A percentile compares a stretch with the other conserved stretches of the same genome.
These are phyloP conservation scores for Cataglyphis altisquamis DNA, from an alignment of 2,888 invertebrate genomes.

Conservation along the genomic window DNA sequence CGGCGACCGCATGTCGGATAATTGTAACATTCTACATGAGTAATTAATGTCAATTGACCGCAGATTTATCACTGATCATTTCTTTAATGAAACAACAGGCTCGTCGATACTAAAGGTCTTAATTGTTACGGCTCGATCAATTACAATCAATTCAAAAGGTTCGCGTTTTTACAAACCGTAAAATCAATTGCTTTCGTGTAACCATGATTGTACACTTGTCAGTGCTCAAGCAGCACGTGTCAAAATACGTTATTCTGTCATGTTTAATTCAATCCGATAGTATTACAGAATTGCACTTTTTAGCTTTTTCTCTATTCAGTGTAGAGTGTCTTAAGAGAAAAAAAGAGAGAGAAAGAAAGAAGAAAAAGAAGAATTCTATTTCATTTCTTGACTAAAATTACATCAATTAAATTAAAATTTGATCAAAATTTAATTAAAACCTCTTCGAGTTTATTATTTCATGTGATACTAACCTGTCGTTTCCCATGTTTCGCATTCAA, in stretches of 20 bases:
- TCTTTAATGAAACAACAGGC: constrained; percentile 5
- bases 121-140: background rate
- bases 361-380: background rate
- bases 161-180: background rate
- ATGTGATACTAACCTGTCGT: constrained; percentile 60
- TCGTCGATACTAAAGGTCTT: background rate
- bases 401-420: background rate
- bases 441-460: background rate
- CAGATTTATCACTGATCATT: constrained; percentile 32
- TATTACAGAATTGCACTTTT: background rate
- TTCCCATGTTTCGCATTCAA: constrained; percentile 29
- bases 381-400: background rate
- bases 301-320: background rate
- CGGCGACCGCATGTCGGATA: background rate
- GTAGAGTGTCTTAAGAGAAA: background rate
- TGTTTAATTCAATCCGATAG: constrained; percentile 8
- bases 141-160: background rate
- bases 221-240: background rate
- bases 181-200: constrained; percentile 11
- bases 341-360: background rate
- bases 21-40: constrained; percentile 52
- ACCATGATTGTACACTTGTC: constrained; percentile 11
- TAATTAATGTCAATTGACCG: constrained; percentile 65
- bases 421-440: background rate
- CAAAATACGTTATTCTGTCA: background rate